Base-by-base conservation (phyloP, 1,140 invertebrate species). In the Trichomalopsis sarcophagae region DNA sequence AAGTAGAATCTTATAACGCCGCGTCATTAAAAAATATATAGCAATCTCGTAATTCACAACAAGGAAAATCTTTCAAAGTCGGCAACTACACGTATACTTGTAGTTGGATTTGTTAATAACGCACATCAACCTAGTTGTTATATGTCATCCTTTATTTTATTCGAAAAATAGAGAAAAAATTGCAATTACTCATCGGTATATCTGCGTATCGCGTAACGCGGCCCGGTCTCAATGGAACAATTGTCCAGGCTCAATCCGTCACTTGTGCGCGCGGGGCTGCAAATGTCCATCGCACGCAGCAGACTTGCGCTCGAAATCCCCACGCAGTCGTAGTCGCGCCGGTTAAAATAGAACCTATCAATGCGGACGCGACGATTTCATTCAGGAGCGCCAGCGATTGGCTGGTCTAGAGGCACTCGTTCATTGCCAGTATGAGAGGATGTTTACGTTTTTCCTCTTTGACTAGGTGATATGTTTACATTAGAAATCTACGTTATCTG, bases 281-380 rank as follows among this genome's bases (percentile, higher is more conserved):
- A 55, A 17, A 69, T 30, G 6, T 17, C 10, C 68, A 69, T 69
- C 2, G 27, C 23, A 69, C 10, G 17, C 11, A 7, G 40, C 10
- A 33, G 69, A 30, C 4, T 33, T 13, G 69, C 30, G 23, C 27
- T 75, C 36, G 73, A 36, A 75, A 75, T 75, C 14, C 36, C 36
- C 30, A 17, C 36, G 10, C 33, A 4, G 23, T 71, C 9, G 69
- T 44, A 6, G 36, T 13, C 73, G 13, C 36, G 17, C 5, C 40
- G 75, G 44, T 50, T 77, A 55, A 77, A 77, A 77, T 77, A 77
- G 75, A 50, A 77, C 44, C 44, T 40, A 17, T 44, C 40, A 44
- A 47, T 47, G 74, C 40, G 21, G 71, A 30, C 71, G 21, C 40
- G 21, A 76, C 40, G 9, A 76, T 47, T 40, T 76, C 74, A 76